These are phyloP conservation scores for Paramormyrops hopkinsi DNA, from an alignment of 2,797 vertebrate genomes.

Conservation along the genomic window DNA sequence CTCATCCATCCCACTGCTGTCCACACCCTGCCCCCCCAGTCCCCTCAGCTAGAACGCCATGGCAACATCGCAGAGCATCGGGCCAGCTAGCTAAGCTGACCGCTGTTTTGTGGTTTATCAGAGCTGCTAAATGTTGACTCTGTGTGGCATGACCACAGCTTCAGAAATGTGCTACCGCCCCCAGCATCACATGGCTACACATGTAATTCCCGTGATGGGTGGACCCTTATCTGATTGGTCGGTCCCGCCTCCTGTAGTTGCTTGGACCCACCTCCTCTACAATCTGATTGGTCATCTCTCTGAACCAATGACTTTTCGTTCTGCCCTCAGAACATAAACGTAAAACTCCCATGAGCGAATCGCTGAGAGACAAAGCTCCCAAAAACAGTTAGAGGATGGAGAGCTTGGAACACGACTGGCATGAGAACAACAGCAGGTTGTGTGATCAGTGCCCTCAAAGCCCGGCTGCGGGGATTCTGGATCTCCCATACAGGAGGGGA, in stretches of 20 bases:
- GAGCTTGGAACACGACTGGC: background rate
- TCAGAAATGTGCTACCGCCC: background rate
- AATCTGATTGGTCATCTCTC: background rate
- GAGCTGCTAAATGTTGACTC: background rate
- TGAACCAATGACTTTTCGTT: background rate
- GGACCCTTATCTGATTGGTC: background rate
- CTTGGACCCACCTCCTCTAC: background rate
- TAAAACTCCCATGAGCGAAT: background rate
- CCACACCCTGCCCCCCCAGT: background rate
- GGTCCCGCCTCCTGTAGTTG: background rate
- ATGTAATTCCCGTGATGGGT: background rate
- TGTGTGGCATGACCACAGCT: background rate
- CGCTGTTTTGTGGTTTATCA: background rate
- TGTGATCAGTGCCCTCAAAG: background rate
- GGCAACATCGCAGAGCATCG: background rate
- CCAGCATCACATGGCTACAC: background rate
- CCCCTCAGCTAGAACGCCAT: background rate
- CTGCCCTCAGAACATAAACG: background rate
- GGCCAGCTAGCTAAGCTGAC: background rate
- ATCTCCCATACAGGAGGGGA: background rate
- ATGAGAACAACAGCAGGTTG: background rate
- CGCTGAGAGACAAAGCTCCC: background rate
- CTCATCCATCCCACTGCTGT: background rate
- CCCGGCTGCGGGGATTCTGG: background rate
- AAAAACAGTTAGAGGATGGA: background rate